Conservation (phyloP, 2,113 vertebrate genomes). For the Ranitomeya imitator region DNA sequence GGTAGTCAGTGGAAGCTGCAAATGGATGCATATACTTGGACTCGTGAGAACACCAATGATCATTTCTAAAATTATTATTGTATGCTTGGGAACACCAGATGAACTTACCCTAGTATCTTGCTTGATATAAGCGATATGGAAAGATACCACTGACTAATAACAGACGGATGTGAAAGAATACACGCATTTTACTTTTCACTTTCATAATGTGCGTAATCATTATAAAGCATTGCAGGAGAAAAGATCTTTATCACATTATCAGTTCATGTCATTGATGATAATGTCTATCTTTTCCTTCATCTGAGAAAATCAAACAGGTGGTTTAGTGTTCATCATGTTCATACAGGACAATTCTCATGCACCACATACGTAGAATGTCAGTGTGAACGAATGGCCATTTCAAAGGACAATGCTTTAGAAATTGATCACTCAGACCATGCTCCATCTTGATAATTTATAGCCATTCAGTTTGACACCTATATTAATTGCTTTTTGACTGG, state of each 20-base stretch:
- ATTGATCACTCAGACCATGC: conserved; percentile 21
- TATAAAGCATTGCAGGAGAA: background rate
- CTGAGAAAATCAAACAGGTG: background rate
- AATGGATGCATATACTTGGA: background rate
- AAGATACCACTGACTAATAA: background rate
- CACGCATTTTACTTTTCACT: background rate
- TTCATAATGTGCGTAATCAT: background rate
- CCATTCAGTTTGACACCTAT: conserved; percentile 37
- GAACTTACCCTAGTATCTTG: background rate
- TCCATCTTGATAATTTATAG: conserved; percentile 31
- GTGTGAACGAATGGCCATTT: conserved; percentile 17
- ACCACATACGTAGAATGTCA: conserved; percentile 1
- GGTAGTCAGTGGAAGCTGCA: background rate
- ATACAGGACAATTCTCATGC: background rate
- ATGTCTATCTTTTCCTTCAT: background rate
- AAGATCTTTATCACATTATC: background rate
- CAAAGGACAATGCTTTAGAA: conserved; percentile 38
- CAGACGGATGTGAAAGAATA: background rate
- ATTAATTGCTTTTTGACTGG: conserved; percentile 47
- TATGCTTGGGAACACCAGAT: background rate
- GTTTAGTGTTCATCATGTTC: background rate
- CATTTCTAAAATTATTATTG: too few species aligned
- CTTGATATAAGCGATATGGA: background rate
- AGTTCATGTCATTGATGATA: background rate
- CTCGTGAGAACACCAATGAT: too few species aligned